A percentile compares a stretch with the other conserved stretches of the same genome.
Conservation (phyloP, 2,113 vertebrate genomes). For the Lynx canadensis region DNA sequence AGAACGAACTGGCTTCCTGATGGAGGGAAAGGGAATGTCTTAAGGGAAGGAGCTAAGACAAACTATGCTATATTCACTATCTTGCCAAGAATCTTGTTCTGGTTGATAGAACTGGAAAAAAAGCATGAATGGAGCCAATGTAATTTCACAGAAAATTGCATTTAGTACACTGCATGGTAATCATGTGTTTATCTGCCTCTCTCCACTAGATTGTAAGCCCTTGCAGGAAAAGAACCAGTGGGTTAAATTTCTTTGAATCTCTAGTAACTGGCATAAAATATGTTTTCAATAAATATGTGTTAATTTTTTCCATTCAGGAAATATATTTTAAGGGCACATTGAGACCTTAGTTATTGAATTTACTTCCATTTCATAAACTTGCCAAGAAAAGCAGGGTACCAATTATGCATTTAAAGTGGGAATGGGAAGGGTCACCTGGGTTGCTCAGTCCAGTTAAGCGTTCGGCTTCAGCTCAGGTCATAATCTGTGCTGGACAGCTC, state of each 20-base stretch:
- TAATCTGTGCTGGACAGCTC: too few species aligned
- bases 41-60: conserved; percentile 10
- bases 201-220: background rate
- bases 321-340: background rate
- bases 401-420: background rate
- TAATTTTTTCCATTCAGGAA: background rate
- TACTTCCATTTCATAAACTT: conserved; percentile 7
- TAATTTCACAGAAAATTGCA: conserved; percentile 37
- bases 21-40: background rate
- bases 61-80: background rate
- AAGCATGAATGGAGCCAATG: conserved; percentile 6
- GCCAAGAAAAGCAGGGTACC: background rate
- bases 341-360: conserved; percentile 7
- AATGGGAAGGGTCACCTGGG: background rate
- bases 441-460: too few species aligned
- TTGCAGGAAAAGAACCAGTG: background rate
- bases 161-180: background rate
- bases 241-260: conserved; percentile 8
- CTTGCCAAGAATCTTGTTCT: conserved; percentile 39
- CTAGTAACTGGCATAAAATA: background rate
- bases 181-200: background rate
- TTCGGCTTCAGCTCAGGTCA: too few species aligned
- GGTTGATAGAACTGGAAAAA: conserved; percentile 44
- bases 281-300: background rate
- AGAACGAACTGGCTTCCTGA: conserved; percentile 7